Evolutionary conservation across 2,797 vertebrate species (phyloP).

Genomic region (Coccyzus lansbergi): DNA sequence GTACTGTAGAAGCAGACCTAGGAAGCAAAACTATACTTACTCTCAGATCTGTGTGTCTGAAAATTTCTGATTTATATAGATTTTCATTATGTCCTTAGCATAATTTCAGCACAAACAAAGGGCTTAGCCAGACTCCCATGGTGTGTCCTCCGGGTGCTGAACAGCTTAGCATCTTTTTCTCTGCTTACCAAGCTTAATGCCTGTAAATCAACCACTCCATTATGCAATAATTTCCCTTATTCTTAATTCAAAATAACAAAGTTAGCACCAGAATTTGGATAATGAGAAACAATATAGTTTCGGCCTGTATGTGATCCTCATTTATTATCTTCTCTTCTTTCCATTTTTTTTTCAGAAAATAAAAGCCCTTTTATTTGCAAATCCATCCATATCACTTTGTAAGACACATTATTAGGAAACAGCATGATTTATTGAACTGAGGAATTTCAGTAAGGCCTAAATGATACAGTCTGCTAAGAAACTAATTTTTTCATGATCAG

Average conservation of each 20-base stretch:
- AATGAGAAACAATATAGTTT: conserved; percentile 31
- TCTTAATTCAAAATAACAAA: conserved; percentile 56
- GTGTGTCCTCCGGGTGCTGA: conserved; percentile 62
- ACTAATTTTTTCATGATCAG: conserved; percentile 18
- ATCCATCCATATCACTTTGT: conserved; percentile 67
- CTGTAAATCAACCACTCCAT: conserved; percentile 54
- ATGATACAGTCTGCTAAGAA: conserved; percentile 51
- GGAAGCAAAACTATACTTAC: background rate
- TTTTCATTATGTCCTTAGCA: conserved; percentile 42
- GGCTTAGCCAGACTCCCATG: conserved; percentile 46
- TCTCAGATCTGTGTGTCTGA: background rate
- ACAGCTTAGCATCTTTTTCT: conserved; percentile 58
- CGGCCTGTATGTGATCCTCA: conserved; percentile 31
- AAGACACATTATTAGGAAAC: conserved; percentile 62
- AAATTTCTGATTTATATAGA: conserved; percentile 8
- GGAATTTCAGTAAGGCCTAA: conserved; percentile 60
- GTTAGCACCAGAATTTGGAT: conserved; percentile 26
- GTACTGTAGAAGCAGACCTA: background rate
- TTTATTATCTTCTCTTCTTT: conserved; percentile 61
- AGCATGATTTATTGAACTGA: conserved; percentile 72
- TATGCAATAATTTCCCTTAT: conserved; percentile 50
- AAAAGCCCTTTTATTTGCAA: conserved; percentile 29
- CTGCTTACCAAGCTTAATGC: conserved; percentile 17
- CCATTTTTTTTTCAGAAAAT: background rate
- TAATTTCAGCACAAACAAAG: conserved; percentile 39